These are phyloP conservation scores for Holothuria scabra DNA, from an alignment of 53 echinoderm and acorn worm species.

Conservation along the genomic window DNA sequence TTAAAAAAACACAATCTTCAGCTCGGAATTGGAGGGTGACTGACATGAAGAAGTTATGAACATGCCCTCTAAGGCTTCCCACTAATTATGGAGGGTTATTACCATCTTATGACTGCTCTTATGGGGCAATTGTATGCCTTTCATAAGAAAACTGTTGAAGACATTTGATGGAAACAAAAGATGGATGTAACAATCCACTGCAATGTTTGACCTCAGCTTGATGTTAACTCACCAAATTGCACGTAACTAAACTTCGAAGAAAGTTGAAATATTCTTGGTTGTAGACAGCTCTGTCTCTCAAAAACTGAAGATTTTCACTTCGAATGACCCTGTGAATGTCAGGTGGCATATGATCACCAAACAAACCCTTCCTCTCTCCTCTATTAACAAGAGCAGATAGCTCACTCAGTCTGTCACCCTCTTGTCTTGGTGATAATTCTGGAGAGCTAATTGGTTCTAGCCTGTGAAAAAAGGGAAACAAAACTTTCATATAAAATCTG, in stretches of 20 bases:
- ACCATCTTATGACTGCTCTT: no score
- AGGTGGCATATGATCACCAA: conserved; percentile 90
- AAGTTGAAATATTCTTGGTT: conserved; percentile 92
- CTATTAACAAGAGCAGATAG: conserved; percentile 85
- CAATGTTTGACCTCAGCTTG: no score
- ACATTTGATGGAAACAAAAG: no score
- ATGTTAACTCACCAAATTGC: conserved; percentile 77
- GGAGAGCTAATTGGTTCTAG: conserved; percentile 86
- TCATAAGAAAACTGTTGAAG: no score
- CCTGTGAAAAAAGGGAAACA: conserved; percentile 47
- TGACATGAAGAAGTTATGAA: no score
- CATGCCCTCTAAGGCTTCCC: no score
- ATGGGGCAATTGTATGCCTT: no score
- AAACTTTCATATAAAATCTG: no score
- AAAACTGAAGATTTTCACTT: conserved; percentile 88
- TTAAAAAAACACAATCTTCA: no score
- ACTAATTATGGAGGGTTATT: no score
- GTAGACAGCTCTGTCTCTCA: conserved; percentile 82
- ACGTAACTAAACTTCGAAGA: conserved; percentile 72
- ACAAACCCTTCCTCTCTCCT: conserved; percentile 87
- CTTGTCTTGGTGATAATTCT: conserved; percentile 87
- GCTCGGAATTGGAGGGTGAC: no score
- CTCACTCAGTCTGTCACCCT: conserved; percentile 84
- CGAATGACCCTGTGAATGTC: conserved; percentile 81
- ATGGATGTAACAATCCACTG: no score